phyloP scores from a whole-genome alignment of 2,888 invertebrate genomes.

The Drosophila ustulata region DNA sequence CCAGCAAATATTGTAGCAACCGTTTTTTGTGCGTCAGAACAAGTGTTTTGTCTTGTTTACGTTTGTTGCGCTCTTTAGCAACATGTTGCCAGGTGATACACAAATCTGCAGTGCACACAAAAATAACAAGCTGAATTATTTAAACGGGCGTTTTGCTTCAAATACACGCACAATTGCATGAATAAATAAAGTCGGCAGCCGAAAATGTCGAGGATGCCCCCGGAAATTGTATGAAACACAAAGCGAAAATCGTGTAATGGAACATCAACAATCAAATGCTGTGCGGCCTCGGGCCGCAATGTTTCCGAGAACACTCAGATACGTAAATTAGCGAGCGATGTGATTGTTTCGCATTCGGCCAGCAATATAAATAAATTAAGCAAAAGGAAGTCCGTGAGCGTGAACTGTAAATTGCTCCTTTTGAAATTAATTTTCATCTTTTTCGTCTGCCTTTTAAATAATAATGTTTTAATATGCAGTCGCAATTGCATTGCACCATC shows the following conservation, averaged over 20 bases:
- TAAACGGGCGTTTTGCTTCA: slow-evolving; percentile 39
- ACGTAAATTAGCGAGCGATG: slow-evolving; percentile 11
- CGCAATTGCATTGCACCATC: slow-evolving; percentile 21
- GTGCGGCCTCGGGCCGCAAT: slow-evolving; percentile 17
- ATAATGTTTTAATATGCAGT: slow-evolving; percentile 25
- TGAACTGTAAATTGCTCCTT: background rate
- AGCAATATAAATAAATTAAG: slow-evolving; percentile 5
- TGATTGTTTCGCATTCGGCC: slow-evolving; percentile 5
- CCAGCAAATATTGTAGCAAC: slow-evolving; percentile 8
- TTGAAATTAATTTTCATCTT: slow-evolving; percentile 19
- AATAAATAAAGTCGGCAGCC: slow-evolving; percentile 43
- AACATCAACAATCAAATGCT: slow-evolving; percentile 53
- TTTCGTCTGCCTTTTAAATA: slow-evolving; percentile 12
- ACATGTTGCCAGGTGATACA: slow-evolving; percentile 33
- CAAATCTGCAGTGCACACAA: slow-evolving; percentile 32
- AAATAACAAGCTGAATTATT: slow-evolving; percentile 42
- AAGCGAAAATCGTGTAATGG: slow-evolving; percentile 40
- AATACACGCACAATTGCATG: slow-evolving; percentile 52
- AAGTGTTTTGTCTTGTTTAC: slow-evolving; percentile 35
- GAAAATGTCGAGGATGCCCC: slow-evolving; percentile 11
- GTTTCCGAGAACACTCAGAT: slow-evolving; percentile 13
- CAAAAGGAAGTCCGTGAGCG: background rate
- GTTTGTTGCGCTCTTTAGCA: slow-evolving; percentile 33
- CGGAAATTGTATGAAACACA: slow-evolving; percentile 19
- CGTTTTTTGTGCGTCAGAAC: slow-evolving; percentile 18